Percentiles rank a stretch among this genome's conserved stretches.
phyloP scores from a whole-genome alignment of 2,797 vertebrate genomes.

The Xenentodon cancila region DNA sequence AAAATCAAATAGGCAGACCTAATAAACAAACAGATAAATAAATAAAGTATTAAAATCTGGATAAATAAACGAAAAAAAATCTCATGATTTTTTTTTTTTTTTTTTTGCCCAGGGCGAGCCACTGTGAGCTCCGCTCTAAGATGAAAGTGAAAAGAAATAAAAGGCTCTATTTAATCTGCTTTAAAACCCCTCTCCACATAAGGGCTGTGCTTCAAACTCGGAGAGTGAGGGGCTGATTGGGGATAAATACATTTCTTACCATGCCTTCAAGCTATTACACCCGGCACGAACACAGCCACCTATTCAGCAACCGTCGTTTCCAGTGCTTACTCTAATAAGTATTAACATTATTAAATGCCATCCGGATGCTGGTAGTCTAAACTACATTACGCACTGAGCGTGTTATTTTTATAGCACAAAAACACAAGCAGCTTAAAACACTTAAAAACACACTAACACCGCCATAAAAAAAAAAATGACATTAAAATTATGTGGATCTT shows the following conservation, averaged over 20 bases:
- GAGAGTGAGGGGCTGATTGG: conserved; percentile 93
- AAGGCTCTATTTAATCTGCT: conserved; percentile 99
- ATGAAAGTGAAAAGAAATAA: conserved; percentile 99
- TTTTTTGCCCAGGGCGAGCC: conserved; percentile 90
- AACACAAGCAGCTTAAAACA: conserved; percentile 69
- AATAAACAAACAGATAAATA: conserved; percentile 85
- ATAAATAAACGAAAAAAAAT: conserved; percentile 79
- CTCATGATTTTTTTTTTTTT: conserved; percentile 82
- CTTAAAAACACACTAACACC: conserved; percentile 37
- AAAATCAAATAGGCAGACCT: conserved; percentile 66
- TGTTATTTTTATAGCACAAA: conserved; percentile 86
- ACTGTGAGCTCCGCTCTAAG: conserved; percentile 93
- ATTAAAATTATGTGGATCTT: conserved; percentile 32
- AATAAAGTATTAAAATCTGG: conserved; percentile 83
- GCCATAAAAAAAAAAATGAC: conserved; percentile 64
- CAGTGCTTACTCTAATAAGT: conserved; percentile 97
- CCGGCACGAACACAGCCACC: conserved; percentile 91
- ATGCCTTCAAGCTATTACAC: conserved; percentile 95
- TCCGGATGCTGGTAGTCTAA: conserved; percentile 83
- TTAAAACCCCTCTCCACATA: conserved; percentile 96
- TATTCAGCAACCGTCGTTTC: conserved; percentile 91
- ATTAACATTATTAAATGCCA: conserved; percentile 97
- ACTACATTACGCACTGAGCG: conserved; percentile 85
- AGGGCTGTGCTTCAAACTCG: conserved; percentile 92
- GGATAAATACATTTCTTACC: conserved; percentile 97